phyloP scores from a whole-genome alignment of 2,113 vertebrate genomes.

The Platycercus adscitus region DNA sequence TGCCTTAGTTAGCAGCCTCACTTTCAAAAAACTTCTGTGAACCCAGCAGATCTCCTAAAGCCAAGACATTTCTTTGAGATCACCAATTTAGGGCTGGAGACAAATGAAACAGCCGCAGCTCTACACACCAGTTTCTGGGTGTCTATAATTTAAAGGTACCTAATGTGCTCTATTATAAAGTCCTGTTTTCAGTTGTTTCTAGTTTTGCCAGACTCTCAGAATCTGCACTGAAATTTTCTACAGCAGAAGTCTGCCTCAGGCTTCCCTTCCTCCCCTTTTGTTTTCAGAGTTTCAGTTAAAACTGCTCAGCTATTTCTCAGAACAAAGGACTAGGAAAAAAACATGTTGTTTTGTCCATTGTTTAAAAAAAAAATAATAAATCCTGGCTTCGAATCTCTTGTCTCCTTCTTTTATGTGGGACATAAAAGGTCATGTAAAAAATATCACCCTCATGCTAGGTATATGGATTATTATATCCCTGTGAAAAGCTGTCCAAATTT shows the following conservation, averaged over 20 bases:
- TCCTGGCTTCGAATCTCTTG: neutral
- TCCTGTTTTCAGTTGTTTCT: constrained; percentile 31
- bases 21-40: neutral
- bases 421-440: constrained; percentile 21
- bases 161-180: constrained; percentile 17
- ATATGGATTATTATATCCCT: neutral
- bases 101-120: neutral
- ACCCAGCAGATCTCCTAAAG: neutral
- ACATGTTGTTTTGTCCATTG: constrained; percentile 44
- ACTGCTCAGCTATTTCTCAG: constrained; percentile 52
- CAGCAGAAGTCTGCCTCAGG: constrained; percentile 53
- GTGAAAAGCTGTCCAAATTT: constrained; percentile 53
- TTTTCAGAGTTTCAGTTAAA: constrained; percentile 55
- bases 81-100: neutral
- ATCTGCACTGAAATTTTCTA: constrained; percentile 49
- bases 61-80: neutral
- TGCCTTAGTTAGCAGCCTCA: neutral
- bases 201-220: constrained; percentile 24
- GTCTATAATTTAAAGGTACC: constrained; percentile 42
- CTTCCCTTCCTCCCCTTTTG: constrained; percentile 48
- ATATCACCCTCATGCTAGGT: neutral
- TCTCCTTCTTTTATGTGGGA: neutral
- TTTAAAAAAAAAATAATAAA: neutral
- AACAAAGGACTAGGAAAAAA: constrained; percentile 50
- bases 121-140: neutral